Evolutionary conservation across 1,140 invertebrate species (phyloP), one percentile per base, ranked within the genome.

Genomic region (Rhyacophila brunnea): DNA sequence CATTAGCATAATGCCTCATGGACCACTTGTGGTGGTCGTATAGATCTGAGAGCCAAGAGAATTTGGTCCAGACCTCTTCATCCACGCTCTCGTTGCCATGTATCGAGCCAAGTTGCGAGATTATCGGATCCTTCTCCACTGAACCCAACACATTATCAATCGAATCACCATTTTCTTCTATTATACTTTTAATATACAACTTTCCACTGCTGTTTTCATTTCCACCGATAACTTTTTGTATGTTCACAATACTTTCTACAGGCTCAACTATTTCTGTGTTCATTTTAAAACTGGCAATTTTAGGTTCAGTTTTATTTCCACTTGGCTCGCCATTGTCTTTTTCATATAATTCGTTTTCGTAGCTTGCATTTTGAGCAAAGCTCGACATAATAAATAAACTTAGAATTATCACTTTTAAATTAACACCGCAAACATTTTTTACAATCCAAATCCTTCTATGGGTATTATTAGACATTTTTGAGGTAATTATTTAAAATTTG

Each of bases 1-100:
- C 69, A 59, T 76, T 79, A 3, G 71, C 64, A 10, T 74, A 68
- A 13, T 79, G 49, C 6, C 72, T 58, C 1, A 70, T 67, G 9
- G 71, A 59, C 87, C 86, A 89, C 44, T 80, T 78, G 47, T 86
- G 78, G 14, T 87, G 86, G 65, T 87, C 85, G 63, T 86, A 83
- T 32, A 88, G 68, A 53, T 81, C 76, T 44, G 72, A 75, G 54
- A 88, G 70, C 86, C 85, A 87, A 50, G 85, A 77, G 70, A 87
- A 81, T 45, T 77, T 69, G 4, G 79, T 74, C 10, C 55, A 58
- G 6, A 23, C 19, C 1, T 40, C 35, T 17, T 13, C 15, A 5
- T 58, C 40, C 36, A 45, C 1, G 3, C 23, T 19, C 7, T 28
- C 32, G 6, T 6, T 38, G 7, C n/a, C 11, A 17, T 44, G 34